Evolutionary conservation across 2,888 invertebrate species (phyloP).

Genomic region (Temnothorax ravouxi): DNA sequence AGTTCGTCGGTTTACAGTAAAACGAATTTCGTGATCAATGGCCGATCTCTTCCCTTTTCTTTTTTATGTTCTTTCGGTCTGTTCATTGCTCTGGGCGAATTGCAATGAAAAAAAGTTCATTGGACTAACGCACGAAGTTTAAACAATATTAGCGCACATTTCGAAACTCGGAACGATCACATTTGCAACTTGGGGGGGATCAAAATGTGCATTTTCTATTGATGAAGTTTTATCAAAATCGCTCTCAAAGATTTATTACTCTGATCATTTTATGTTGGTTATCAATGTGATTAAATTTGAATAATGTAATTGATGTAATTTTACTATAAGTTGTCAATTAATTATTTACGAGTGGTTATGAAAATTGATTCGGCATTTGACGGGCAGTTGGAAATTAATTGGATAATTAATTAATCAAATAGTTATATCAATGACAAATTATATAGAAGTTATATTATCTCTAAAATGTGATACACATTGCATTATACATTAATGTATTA

Average conservation of each 20-base stretch:
- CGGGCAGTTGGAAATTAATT: not conserved
- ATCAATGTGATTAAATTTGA: not conserved
- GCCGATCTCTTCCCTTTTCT: slow-evolving; percentile 31
- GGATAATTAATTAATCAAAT: not conserved
- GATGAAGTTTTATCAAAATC: not conserved
- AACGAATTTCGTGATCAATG: slow-evolving; percentile 61
- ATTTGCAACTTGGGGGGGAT: not conserved
- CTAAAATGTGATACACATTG: not conserved
- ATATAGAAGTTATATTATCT: not conserved
- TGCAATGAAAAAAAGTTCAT: slow-evolving; percentile 57
- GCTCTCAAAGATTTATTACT: not conserved
- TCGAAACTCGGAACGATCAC: slow-evolving; percentile 46
- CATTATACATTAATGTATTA: not conserved
- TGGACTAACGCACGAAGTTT: not conserved
- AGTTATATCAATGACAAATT: not conserved
- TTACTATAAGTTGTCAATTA: not conserved
- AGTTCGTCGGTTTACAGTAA: slow-evolving; percentile 66
- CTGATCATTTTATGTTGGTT: not conserved
- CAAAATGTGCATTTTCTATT: not conserved
- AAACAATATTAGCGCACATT: slow-evolving; percentile 26
- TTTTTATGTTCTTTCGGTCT: not conserved
- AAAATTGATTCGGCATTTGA: slow-evolving; percentile 28
- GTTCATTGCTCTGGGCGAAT: slow-evolving; percentile 18
- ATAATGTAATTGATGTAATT: not conserved
- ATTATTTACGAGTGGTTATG: slow-evolving; percentile 1